Conservation (phyloP, 2,888 invertebrate species). For the Eupithecia pulchellata region DNA sequence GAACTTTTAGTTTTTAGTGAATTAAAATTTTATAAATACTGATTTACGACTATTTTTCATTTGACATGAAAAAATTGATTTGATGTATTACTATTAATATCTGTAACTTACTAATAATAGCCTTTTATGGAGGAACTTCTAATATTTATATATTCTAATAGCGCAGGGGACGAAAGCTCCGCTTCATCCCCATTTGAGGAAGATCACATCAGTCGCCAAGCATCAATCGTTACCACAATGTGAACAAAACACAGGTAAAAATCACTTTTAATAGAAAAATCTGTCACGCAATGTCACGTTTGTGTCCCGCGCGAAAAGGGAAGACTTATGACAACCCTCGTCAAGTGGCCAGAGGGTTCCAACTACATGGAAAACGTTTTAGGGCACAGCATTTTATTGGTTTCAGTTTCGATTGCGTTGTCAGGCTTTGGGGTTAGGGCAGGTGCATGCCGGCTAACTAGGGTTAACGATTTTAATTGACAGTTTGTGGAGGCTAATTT, state of each 20-base stretch:
- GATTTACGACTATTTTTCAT: neutral
- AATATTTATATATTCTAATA: neutral
- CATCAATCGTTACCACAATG: neutral
- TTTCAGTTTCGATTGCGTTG: constrained; percentile 80
- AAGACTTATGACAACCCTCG: constrained; percentile 84
- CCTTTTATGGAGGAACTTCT: neutral
- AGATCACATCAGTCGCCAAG: neutral
- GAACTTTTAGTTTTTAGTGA: neutral
- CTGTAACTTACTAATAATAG: neutral
- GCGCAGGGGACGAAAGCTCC: neutral
- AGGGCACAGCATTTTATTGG: constrained; percentile 79
- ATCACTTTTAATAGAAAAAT: constrained; percentile 48
- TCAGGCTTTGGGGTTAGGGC: constrained; percentile 54
- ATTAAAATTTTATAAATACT: neutral
- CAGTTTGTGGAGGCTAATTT: neutral
- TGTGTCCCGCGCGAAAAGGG: constrained; percentile 55
- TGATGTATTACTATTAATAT: too few relatives aligned
- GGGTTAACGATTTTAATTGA: constrained; percentile 10
- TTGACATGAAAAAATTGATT: neutral
- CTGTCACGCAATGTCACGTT: constrained; percentile 51
- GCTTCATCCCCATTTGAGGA: neutral
- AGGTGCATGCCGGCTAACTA: constrained; percentile 29
- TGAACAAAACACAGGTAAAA: constrained; percentile 12
- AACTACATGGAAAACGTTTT: constrained; percentile 78
- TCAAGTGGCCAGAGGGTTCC: constrained; percentile 61